Evolutionary conservation across 2,797 vertebrate genomes (phyloP).

Genomic region (Martes flavigula): DNA sequence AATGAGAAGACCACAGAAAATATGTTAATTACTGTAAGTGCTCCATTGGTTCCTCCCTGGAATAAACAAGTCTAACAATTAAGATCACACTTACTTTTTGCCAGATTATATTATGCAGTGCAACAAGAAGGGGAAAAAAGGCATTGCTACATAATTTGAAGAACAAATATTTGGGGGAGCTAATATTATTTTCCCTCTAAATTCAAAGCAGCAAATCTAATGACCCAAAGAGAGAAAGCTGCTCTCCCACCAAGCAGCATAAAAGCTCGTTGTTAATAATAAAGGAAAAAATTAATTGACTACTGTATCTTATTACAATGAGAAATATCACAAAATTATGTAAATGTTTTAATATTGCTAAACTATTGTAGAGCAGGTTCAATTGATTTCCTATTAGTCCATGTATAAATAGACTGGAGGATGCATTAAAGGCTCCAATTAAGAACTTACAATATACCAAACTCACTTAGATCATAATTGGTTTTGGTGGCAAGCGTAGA

Average conservation of each 20-base stretch:
- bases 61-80: slow-evolving; percentile 84
- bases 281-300: slow-evolving; percentile 61
- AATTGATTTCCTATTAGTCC: slow-evolving; percentile 53
- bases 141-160: slow-evolving; percentile 3
- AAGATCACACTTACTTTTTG: slow-evolving; percentile 83
- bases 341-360: slow-evolving; percentile 44
- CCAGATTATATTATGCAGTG: slow-evolving; percentile 69
- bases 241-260: slow-evolving; percentile 9
- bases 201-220: slow-evolving; percentile 50
- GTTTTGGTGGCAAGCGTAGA: not conserved
- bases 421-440: slow-evolving; percentile 41
- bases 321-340: slow-evolving; percentile 67
- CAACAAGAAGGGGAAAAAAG: slow-evolving; percentile 30
- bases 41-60: slow-evolving; percentile 81
- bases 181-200: slow-evolving; percentile 60
- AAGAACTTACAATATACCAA: not conserved
- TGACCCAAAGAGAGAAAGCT: slow-evolving; percentile 43
- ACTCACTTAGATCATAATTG: slow-evolving; percentile 18
- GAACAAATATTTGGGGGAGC: not conserved
- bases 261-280: slow-evolving; percentile 55
- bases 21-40: slow-evolving; percentile 87
- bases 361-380: slow-evolving; percentile 36
- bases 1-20: slow-evolving; percentile 87
- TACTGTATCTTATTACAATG: slow-evolving; percentile 44
- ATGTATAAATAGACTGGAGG: not conserved